These are phyloP conservation scores for Serranus cabrilla DNA, from an alignment of 2,797 vertebrate genomes.

Conservation along the genomic window DNA sequence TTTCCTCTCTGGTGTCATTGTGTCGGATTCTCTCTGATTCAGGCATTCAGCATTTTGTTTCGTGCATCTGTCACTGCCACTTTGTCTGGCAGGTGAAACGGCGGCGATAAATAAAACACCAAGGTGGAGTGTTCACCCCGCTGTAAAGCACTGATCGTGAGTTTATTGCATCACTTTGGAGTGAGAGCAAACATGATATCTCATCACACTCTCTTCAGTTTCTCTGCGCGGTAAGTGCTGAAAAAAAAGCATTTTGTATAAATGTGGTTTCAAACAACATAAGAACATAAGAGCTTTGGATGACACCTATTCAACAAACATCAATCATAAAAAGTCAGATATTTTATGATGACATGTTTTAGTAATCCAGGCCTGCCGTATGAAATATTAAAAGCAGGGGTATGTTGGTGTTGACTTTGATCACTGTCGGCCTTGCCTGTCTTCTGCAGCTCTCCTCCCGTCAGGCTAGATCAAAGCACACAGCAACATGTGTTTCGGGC, in stretches of 20 bases:
- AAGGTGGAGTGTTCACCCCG: conserved; percentile 47
- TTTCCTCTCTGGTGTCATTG: conserved; percentile 49
- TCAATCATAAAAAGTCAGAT: conserved; percentile 64
- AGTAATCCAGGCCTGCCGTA: conserved; percentile 64
- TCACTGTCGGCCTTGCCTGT: conserved; percentile 71
- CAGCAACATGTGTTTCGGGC: conserved; percentile 66
- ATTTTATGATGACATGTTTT: conserved; percentile 73
- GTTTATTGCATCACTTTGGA: conserved; percentile 73
- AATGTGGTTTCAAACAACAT: conserved; percentile 56
- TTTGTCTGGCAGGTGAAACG: conserved; percentile 65
- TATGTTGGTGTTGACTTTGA: conserved; percentile 86
- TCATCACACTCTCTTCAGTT: conserved; percentile 44
- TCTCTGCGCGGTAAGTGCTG: conserved; percentile 24
- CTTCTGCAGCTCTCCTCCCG: conserved; percentile 62
- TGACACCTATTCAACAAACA: conserved; percentile 60
- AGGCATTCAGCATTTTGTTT: conserved; percentile 63
- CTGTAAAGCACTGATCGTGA: conserved; percentile 62
- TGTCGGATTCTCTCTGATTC: conserved; percentile 62
- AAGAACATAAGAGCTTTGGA: conserved; percentile 44
- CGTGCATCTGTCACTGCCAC: conserved; percentile 60
- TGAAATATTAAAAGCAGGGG: conserved; percentile 84
- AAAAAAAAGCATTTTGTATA: conserved; percentile 47
- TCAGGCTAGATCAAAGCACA: conserved; percentile 79
- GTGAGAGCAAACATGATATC: conserved; percentile 58
- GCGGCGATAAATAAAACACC: conserved; percentile 65